These are phyloP conservation scores for Fopius arisanus DNA, from an alignment of 1,140 invertebrate genomes.

Conservation along the genomic window DNA sequence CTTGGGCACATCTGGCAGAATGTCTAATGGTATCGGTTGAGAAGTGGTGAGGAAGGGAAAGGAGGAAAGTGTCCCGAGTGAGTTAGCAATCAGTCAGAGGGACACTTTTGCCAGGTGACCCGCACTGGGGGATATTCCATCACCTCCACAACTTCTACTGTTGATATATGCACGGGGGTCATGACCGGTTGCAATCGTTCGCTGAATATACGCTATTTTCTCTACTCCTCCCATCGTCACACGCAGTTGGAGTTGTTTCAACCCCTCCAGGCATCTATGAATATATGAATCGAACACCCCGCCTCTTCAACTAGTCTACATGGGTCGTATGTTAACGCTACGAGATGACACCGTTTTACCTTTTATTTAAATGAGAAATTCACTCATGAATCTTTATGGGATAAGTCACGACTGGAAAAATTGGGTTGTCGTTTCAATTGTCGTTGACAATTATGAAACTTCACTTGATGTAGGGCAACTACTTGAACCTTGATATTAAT, in stretches of 20 bases:
- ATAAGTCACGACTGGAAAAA: not conserved
- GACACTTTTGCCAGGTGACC: conserved; percentile 49
- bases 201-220: not conserved
- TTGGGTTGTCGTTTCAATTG: not conserved
- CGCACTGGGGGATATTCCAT: not conserved
- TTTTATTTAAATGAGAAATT: conserved; percentile 10
- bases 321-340: conserved; percentile 12
- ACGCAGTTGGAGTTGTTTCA: not conserved
- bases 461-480: too few species aligned
- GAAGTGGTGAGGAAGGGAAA: not conserved
- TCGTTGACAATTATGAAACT: too few species aligned
- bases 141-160: conserved; percentile 26
- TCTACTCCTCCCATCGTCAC: not conserved
- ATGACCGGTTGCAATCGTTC: conserved; percentile 52
- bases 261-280: conserved; percentile 1
- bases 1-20: not conserved
- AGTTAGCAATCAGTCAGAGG: conserved; percentile 59
- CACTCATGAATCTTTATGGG: conserved; percentile 2
- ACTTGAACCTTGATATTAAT: too few species aligned
- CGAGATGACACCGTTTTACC: conserved; percentile 10
- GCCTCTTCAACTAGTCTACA: conserved; percentile 14
- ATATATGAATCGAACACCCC: conserved; percentile 10
- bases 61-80: conserved; percentile 38
- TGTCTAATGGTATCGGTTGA: conserved; percentile 16
- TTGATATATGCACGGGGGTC: conserved; percentile 59